Evolutionary conservation across 37 sponge, comb jelly and placozoan species (phyloP).

Genomic region (Crambe crambe): DNA sequence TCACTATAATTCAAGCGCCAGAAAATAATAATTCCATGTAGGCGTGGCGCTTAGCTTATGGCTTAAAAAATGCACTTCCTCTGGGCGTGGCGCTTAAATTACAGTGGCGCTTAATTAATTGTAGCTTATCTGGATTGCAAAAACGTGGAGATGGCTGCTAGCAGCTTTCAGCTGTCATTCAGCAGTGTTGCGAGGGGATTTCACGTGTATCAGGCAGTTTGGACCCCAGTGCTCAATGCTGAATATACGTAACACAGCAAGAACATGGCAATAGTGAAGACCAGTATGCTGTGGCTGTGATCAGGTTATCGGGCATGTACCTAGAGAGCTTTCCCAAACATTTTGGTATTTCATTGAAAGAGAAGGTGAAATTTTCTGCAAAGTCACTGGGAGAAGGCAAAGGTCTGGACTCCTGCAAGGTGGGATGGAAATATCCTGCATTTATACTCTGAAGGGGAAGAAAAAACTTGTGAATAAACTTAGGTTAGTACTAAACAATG

Average conservation of each 20-base stretch:
- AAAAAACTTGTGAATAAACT: conserved; percentile 15
- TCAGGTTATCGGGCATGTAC: conserved; percentile 22
- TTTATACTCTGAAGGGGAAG: conserved; percentile 8
- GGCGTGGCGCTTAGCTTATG: not conserved
- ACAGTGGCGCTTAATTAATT: not conserved
- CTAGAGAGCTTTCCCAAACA: conserved; percentile 19
- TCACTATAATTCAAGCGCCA: not conserved
- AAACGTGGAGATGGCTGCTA: not conserved
- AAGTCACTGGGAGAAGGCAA: conserved; percentile 18
- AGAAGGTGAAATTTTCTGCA: conserved; percentile 7
- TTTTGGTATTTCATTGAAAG: conserved; percentile 4
- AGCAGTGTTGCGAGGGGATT: not conserved
- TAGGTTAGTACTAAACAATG: not conserved
- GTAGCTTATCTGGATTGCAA: not conserved
- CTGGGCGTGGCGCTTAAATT: not conserved
- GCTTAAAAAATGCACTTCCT: not conserved
- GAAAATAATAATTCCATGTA: not conserved
- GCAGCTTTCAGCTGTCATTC: not conserved
- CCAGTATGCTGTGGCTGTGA: conserved; percentile 7
- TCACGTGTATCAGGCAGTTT: not conserved
- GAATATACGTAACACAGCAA: not conserved
- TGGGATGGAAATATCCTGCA: conserved; percentile 5
- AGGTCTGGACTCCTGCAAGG: not conserved
- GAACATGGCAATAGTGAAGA: not conserved
- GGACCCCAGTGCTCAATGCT: not conserved